phyloP scores from a whole-genome alignment of 1,140 invertebrate species.

The Drosophila sproati region DNA sequence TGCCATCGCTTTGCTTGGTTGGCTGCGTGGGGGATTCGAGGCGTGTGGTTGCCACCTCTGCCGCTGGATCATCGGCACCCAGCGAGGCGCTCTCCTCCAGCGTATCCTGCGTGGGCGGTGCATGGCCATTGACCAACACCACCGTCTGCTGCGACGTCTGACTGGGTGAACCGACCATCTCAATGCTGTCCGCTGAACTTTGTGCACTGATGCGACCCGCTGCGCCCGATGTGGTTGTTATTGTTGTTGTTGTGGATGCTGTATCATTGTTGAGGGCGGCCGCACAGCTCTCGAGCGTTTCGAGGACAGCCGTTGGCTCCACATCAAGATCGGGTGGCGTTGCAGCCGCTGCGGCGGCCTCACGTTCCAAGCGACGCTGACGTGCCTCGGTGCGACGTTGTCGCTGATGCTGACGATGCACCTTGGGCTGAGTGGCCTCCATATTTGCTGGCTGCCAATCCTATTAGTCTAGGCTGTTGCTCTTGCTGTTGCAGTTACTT shows the following conservation, averaged over 20 bases:
- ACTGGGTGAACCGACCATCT: constrained; percentile 70
- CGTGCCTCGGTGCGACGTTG: constrained; percentile 76
- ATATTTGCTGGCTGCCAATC: constrained; percentile 32
- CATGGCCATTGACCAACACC: constrained; percentile 75
- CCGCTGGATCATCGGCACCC: constrained; percentile 46
- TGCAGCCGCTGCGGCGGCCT: constrained; percentile 56
- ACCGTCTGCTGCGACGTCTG: constrained; percentile 79
- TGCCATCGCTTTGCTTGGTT: constrained; percentile 73
- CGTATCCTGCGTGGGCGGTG: constrained; percentile 57
- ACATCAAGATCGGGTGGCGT: constrained; percentile 47
- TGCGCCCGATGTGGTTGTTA: constrained; percentile 39
- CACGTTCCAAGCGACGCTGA: constrained; percentile 66
- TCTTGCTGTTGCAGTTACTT: constrained; percentile 9
- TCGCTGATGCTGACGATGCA: constrained; percentile 81
- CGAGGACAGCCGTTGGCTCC: constrained; percentile 13
- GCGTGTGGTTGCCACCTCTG: background rate
- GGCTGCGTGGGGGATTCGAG: constrained; percentile 56
- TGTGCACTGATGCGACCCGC: constrained; percentile 71
- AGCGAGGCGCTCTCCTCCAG: constrained; percentile 56
- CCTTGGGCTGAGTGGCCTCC: constrained; percentile 75
- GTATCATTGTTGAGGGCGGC: constrained; percentile 66
- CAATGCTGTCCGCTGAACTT: constrained; percentile 75
- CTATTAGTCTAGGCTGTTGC: constrained; percentile 23
- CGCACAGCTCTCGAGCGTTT: constrained; percentile 57
- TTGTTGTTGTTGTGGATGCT: constrained; percentile 35